Percentiles rank a stretch among this genome's conserved stretches.
These are phyloP conservation scores for Sclerodermus sp. DNA, from an alignment of 2,888 invertebrate species.

Conservation along the genomic window DNA sequence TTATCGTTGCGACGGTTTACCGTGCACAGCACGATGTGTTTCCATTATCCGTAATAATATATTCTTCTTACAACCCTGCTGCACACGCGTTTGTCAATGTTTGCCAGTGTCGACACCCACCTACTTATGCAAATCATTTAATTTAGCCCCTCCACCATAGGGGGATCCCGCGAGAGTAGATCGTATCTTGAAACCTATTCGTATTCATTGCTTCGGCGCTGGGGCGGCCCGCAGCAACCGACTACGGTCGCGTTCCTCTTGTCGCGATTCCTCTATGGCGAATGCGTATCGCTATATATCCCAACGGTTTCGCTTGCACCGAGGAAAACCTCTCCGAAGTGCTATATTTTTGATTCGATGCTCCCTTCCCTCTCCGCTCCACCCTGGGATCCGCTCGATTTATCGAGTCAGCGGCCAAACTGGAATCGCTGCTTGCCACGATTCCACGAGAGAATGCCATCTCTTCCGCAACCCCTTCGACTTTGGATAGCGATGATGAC, in stretches of 20 bases:
- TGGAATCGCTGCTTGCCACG: too few species aligned
- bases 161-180: conserved; percentile 43
- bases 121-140: conserved; percentile 60
- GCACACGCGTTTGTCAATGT: conserved; percentile 57
- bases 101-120: conserved; percentile 59
- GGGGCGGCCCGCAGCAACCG: conserved; percentile 41
- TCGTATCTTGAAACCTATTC: conserved; percentile 57
- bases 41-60: conserved; percentile 56
- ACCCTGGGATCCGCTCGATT: too few species aligned
- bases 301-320: conserved; percentile 4
- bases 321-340: neutral
- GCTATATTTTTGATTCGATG: neutral
- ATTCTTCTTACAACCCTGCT: conserved; percentile 46
- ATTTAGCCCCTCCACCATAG: conserved; percentile 51
- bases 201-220: conserved; percentile 54
- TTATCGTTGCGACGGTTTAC: conserved; percentile 41
- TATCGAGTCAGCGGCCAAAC: too few species aligned
- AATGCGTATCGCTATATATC: conserved; percentile 22
- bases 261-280: conserved; percentile 19
- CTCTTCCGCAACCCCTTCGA: too few species aligned
- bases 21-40: conserved; percentile 35
- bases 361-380: neutral
- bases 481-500: too few species aligned
- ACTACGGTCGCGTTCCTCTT: conserved; percentile 37
- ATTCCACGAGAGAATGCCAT: too few species aligned